Evolutionary conservation across 2,797 vertebrate genomes (phyloP), one percentile per base, ranked within the genome.

Genomic region (Synaphobranchus kaupii): DNA sequence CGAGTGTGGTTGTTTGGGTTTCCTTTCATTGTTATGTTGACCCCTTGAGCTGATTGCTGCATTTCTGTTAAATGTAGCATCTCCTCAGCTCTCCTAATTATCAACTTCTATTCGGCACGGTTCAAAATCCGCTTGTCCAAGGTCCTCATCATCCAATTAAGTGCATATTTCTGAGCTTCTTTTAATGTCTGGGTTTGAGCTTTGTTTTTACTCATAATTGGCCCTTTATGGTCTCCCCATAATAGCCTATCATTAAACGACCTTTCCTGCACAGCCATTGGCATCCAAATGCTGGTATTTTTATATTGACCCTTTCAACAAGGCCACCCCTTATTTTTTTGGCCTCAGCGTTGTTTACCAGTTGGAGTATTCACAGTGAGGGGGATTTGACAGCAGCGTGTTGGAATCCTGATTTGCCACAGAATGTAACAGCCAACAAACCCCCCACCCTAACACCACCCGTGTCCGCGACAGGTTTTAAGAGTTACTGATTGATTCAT

Each of bases 61-160:
- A 28, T 50, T 56, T 82, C 15, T 80, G 7, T 86, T 82, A 86
- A 86, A 82, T 34, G 50, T 58, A 86, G 76, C 28, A 20, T 82
- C 78, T 25, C 39, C 78, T 82, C 44, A 78, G 39, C 44, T 48
- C 39, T 48, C 31, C 56, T 66, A 82, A 86, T 86, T 82, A 81
- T 50, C 76, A 13, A 68, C 10, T 1, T 25, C 58, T 17, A 22
- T 58, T 82, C 60, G 22, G 48, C 34, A 78, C 47, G 44, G 20
- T 47, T 48, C 1, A 39, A 48, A 80, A 22, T 4, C 28, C 20
- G 2, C 17, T 52, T 15, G 13, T 48, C n/a, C 12, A 6, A 3
- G 82, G 85, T 60, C 52, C 76, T 54, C 31, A 2, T 34, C 73
- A 28, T 56, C 85, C 73, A 58, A 48, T 39, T 80, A 58, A 86